Percentiles rank a stretch among this genome's conserved stretches.
phyloP scores from a whole-genome alignment of 2,113 vertebrate genomes.

The Elanus axillaris region DNA sequence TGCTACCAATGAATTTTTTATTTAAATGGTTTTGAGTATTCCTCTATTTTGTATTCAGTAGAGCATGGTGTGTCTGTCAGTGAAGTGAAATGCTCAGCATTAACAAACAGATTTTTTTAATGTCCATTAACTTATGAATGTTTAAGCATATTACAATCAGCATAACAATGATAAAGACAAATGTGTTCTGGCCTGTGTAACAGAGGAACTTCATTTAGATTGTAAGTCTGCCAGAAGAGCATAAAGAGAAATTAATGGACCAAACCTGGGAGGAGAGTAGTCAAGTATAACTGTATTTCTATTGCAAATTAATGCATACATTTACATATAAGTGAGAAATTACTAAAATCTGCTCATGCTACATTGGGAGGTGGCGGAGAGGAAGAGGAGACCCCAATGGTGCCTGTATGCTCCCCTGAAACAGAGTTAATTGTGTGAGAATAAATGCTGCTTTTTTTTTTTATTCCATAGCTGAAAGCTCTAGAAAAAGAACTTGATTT shows the following conservation, averaged over 20 bases:
- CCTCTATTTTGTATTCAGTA: background rate
- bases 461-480: background rate
- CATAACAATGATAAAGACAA: background rate
- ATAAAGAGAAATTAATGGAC: background rate
- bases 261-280: background rate
- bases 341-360: background rate
- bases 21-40: background rate
- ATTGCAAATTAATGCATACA: background rate
- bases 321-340: background rate
- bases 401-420: background rate
- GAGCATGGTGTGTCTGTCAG: background rate
- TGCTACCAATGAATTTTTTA: background rate
- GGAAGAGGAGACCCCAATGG: background rate
- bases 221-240: background rate
- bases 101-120: background rate
- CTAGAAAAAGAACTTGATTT: background rate
- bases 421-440: background rate
- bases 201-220: background rate
- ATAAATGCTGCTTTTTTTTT: background rate
- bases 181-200: background rate
- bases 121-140: background rate
- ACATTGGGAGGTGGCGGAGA: background rate
- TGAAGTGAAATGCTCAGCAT: background rate
- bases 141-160: background rate
- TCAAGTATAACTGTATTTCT: background rate